Conservation (phyloP, 2,113 vertebrate species). For the Formicarius rufipectus region DNA sequence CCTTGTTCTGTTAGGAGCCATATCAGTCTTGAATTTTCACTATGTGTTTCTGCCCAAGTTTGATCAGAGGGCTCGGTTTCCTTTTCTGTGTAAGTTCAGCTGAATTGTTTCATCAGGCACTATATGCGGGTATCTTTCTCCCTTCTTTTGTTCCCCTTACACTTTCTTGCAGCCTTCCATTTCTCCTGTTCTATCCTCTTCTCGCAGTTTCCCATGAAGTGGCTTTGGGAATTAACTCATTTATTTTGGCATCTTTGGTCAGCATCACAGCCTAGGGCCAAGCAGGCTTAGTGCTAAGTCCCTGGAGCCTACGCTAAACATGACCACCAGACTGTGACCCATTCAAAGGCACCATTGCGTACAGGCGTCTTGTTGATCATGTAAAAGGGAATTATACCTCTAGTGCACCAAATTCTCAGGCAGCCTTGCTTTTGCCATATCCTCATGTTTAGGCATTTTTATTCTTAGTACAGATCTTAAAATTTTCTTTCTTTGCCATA, state of each 20-base stretch:
- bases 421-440: background rate
- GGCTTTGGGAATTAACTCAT: background rate
- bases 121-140: background rate
- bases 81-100: background rate
- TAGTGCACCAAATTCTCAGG: background rate
- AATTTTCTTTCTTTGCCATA: background rate
- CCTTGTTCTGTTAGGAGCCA: background rate
- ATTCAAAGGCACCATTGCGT: background rate
- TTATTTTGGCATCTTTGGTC: background rate
- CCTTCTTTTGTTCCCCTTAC: background rate
- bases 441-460: background rate
- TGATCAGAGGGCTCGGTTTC: background rate
- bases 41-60: background rate
- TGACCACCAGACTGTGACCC: conserved; percentile 23
- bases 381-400: background rate
- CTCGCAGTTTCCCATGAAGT: background rate
- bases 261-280: background rate
- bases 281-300: background rate
- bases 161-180: background rate
- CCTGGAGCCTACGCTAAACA: background rate
- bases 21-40: background rate
- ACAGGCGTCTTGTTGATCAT: background rate
- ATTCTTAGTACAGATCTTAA: background rate
- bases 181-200: background rate
- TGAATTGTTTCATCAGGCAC: background rate